Conservation (phyloP, 2,888 invertebrate species). For the Thalpophila matura region DNA sequence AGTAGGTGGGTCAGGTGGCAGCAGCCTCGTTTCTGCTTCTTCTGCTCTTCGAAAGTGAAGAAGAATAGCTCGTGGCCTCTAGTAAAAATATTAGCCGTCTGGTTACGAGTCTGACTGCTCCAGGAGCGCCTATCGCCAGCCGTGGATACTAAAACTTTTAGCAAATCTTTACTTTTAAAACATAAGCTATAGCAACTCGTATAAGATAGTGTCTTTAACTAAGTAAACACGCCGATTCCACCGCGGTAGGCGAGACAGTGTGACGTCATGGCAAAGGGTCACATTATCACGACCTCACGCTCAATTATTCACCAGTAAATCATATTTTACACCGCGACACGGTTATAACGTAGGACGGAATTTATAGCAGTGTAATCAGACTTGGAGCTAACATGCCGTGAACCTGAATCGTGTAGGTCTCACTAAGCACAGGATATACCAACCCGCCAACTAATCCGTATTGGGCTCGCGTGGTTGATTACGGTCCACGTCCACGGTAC, state of each 20-base stretch:
- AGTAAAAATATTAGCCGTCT: no score
- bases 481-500: no score
- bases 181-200: background rate
- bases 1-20: no score
- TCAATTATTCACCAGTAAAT: constrained; percentile 52
- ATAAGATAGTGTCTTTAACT: constrained; percentile 14
- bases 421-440: background rate
- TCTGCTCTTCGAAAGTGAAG: no score
- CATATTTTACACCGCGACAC: constrained; percentile 40
- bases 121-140: no score
- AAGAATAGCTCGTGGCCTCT: no score
- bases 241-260: constrained; percentile 37
- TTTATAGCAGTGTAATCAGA: constrained; percentile 12
- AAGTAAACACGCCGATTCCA: constrained; percentile 18
- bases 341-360: constrained; percentile 9
- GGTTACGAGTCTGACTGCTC: no score
- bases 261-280: constrained; percentile 48
- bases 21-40: no score
- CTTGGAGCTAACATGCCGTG: background rate
- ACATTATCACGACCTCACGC: constrained; percentile 49
- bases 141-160: background rate
- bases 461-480: no score
- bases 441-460: no score
- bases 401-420: background rate
- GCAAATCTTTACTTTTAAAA: background rate